Evolutionary conservation across 2,888 invertebrate genomes (phyloP).

Genomic region (Andrena praecox): DNA sequence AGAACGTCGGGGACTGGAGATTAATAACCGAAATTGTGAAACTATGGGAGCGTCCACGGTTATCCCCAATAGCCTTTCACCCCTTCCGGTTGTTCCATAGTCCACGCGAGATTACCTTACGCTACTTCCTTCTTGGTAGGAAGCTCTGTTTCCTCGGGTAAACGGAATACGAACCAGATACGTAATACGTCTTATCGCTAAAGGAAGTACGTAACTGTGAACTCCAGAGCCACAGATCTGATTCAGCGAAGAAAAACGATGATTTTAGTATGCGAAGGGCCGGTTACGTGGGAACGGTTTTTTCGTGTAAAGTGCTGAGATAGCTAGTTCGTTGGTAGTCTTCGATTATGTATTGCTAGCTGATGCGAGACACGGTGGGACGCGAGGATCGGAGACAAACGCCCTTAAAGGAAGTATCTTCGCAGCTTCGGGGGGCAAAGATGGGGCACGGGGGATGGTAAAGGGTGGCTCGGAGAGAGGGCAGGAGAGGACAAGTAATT

Average conservation of each 20-base stretch:
- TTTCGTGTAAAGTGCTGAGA: background rate
- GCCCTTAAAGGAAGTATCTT: slow-evolving; percentile 59
- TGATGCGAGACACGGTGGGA: slow-evolving; percentile 28
- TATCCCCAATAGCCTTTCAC: background rate
- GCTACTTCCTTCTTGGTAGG: background rate
- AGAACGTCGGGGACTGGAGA: slow-evolving; percentile 18
- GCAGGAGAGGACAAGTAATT: slow-evolving; percentile 83
- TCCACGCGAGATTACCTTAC: slow-evolving; percentile 1
- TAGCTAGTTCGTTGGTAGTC: slow-evolving; percentile 7
- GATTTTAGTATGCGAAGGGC: background rate
- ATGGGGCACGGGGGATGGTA: slow-evolving; percentile 19
- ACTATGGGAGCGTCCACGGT: slow-evolving; percentile 11
- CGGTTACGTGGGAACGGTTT: background rate
- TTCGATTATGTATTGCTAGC: slow-evolving; percentile 38
- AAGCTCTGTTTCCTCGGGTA: slow-evolving; percentile 17
- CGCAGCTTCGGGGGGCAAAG: slow-evolving; percentile 9
- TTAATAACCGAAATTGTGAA: slow-evolving; percentile 30
- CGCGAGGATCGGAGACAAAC: slow-evolving; percentile 65
- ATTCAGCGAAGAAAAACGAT: background rate
- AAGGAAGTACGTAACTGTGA: background rate
- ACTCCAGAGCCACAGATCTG: background rate
- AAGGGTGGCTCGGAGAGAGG: slow-evolving; percentile 53
- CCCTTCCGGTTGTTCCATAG: background rate
- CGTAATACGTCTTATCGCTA: slow-evolving; percentile 5
- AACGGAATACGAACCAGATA: slow-evolving; percentile 11